Base-by-base conservation (phyloP, 1,140 invertebrate genomes). In the Microplitis demolitor region DNA sequence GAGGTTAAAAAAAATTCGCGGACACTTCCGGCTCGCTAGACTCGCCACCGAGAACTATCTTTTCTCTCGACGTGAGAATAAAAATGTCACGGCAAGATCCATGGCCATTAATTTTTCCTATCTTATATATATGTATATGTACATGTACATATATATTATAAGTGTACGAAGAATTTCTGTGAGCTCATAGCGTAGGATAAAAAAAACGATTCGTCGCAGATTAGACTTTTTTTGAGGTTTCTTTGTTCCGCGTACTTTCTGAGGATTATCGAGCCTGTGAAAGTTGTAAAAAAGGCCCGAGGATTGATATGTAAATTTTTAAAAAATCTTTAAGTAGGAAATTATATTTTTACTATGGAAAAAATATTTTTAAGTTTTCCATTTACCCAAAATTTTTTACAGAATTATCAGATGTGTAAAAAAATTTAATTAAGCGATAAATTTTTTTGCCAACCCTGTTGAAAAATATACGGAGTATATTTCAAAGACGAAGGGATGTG, bases 81-180 rank as follows among this genome's bases (percentile, higher is more conserved):
- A 66, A 66, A 66, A 66, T 66, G 63, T 66, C 16, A 11, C 14
- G 39, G 45, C 35, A 37, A 66, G 63, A 66, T 66, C 39, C 63
- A 14, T 37, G 39, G 50, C 63, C 50, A 50, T 66, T 51, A 50
- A 66, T 66, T 66, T 24, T 16, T 31, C 35, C 14, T 13, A 14
- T 13, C 8, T 11, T 45, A 9, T 45, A 45, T 45, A 39, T 24
- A 24, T n/a, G 35, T 37, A 6, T 11, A 14, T 31, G 4, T 11
- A 31, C 60, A 62, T 34, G 16, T 24, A 13, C 24, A 6, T 62
- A 2, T 35, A 62, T 33, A 24, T 62, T 34, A 33, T 13, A 62
- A 9, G 31, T 31, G 31, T 34, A 11, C 35, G 16, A 4, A n/a
- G 63, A 66, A 6, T 37, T 11, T 35, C 1, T 51, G 63, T 11